Base-by-base conservation (phyloP, 1,140 invertebrate species). In the Trichomalopsis sarcophagae region DNA sequence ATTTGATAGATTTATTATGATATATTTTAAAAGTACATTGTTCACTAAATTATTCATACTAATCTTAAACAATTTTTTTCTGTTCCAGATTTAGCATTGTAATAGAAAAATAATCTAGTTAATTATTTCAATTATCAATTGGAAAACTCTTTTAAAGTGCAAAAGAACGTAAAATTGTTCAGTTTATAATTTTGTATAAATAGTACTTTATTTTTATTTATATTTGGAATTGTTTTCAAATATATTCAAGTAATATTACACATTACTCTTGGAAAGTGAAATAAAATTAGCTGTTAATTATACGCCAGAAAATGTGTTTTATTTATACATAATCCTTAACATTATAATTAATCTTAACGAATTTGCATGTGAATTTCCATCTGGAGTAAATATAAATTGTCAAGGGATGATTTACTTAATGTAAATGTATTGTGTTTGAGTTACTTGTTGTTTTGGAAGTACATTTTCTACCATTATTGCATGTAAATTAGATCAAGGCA, bases 141-240 rank as follows among this genome's bases (percentile, higher is more conserved):
- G 40, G n/a, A 78, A 36, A 11, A 33, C 44, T 68, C 23, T 84
- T 84, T 2, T 23, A 62, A 66, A 21, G 69, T 47, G 66, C 71
- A 69, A 44, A 17, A 62, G 50, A 33, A 50, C 23, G 71, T 30
- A 10, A 86, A 78, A 79, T 86, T 86, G n/a, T 83, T 82, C 27
- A 62, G 75, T 83, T 83, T 83, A 62, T 86, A 75, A 83, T 83
- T 86, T 86, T 86, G 27, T 86, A 86, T 82, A 47, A 50, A 78
- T 80, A 86, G 33, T 74, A 17, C 47, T 86, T 13, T 80, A 69
- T 69, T 84, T 84, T 81, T 62, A 79, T 85, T 85, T 81, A 75
- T 21, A 76, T 17, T 76, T 75, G 13, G n/a, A 62, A 3, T 62
- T 66, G 17, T 80, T 36, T 40, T 62, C n/a, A 40, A 81, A 73